Percentiles rank a stretch among this genome's conserved stretches.
Conservation (phyloP, 2,797 vertebrate genomes). For the Cygnus olor region DNA sequence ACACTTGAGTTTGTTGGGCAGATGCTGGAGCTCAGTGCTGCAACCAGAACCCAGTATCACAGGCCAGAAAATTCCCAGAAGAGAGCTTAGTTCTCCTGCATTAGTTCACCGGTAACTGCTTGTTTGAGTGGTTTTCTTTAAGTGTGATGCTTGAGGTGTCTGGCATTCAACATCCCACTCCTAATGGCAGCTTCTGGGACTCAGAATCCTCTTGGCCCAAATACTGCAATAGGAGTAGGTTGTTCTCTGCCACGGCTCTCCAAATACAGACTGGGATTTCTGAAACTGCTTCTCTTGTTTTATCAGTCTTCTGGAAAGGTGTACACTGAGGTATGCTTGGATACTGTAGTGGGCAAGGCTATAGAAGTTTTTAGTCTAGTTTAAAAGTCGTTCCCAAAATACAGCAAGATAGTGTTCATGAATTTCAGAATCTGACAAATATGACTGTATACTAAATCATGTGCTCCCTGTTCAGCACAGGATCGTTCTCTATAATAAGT, state of each 20-base stretch:
- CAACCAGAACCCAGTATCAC: fast-evolving
- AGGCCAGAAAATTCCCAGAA: not conserved
- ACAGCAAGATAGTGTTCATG: not conserved
- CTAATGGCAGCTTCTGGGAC: not conserved
- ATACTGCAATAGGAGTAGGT: not conserved
- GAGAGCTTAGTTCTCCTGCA: not conserved
- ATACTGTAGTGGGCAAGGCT: not conserved
- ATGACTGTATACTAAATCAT: not conserved
- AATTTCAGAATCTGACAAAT: not conserved
- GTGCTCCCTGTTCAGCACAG: not conserved
- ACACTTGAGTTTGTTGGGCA: not conserved
- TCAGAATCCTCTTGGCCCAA: not conserved
- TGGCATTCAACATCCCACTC: not conserved
- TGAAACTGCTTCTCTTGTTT: not conserved
- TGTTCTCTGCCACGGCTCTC: not conserved
- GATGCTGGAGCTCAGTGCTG: not conserved
- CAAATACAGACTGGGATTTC: not conserved
- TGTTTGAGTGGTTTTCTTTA: not conserved
- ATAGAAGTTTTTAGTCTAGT: not conserved
- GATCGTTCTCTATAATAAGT: not conserved
- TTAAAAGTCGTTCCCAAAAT: not conserved
- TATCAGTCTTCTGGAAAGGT: not conserved
- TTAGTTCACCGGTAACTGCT: not conserved
- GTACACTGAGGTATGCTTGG: not conserved
- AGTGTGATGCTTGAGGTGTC: not conserved